Conservation (phyloP, 2,113 vertebrate species). For the Ariopsis seemanni region DNA sequence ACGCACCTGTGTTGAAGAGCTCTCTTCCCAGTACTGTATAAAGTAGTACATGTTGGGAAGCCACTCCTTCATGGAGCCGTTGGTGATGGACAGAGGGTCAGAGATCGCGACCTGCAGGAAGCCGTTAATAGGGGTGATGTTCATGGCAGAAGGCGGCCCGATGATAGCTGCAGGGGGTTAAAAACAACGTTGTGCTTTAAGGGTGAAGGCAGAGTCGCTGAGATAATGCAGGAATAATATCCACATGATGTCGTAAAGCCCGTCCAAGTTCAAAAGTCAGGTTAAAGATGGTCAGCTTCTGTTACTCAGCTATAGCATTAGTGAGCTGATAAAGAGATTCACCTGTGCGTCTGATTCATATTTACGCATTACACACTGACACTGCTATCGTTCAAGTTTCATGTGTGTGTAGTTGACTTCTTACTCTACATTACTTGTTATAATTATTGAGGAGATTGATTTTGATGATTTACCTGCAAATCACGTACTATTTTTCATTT, state of each 20-base stretch:
- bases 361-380: background rate
- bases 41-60: slow-evolving; percentile 44
- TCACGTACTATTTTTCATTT: too few species aligned
- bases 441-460: background rate
- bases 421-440: background rate
- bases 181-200: background rate
- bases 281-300: background rate
- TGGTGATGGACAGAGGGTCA: slow-evolving; percentile 58
- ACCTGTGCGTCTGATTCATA: background rate
- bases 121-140: slow-evolving; percentile 35
- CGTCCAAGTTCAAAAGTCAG: background rate
- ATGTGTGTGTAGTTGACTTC: background rate
- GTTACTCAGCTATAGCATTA: background rate
- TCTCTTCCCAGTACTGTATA: slow-evolving; percentile 61
- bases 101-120: slow-evolving; percentile 58
- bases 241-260: background rate
- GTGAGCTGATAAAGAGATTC: background rate
- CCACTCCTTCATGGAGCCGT: slow-evolving; percentile 60
- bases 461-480: too few species aligned
- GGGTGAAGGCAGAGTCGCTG: background rate
- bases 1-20: slow-evolving; percentile 46
- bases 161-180: slow-evolving; percentile 54
- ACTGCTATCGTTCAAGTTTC: background rate
- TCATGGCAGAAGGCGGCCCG: slow-evolving; percentile 63
- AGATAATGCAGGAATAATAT: background rate